Evolutionary conservation across 2,113 vertebrate species (phyloP).

Genomic region (Falco punctatus): DNA sequence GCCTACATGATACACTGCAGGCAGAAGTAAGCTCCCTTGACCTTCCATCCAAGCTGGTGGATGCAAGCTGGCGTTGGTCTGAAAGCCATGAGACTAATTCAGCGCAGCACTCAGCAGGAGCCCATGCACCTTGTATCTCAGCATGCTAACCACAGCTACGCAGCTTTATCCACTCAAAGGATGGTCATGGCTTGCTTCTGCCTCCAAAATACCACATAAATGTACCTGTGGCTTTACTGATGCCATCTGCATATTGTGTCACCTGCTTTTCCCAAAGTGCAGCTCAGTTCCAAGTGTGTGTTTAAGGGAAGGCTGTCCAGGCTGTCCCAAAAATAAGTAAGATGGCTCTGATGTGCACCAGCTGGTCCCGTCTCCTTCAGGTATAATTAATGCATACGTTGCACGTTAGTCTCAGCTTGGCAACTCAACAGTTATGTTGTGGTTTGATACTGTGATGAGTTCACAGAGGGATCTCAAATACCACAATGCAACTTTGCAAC

Average conservation of each 20-base stretch:
- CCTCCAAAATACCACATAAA: background rate
- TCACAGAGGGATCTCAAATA: background rate
- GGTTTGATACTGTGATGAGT: background rate
- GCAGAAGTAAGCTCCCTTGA: background rate
- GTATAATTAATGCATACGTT: background rate
- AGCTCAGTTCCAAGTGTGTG: background rate
- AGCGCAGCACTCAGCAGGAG: background rate
- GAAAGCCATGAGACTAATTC: background rate
- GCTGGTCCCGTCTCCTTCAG: background rate
- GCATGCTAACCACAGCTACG: accelerated
- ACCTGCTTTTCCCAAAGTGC: background rate
- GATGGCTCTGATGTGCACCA: background rate
- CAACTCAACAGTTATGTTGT: accelerated
- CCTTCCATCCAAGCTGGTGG: accelerated
- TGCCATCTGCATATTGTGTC: background rate
- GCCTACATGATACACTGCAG: background rate
- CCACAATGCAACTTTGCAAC: background rate
- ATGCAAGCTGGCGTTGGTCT: background rate
- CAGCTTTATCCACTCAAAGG: background rate
- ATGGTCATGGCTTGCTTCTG: background rate
- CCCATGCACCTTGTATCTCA: background rate
- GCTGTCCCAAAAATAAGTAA: background rate
- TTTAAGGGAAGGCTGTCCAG: background rate
- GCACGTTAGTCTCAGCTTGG: background rate
- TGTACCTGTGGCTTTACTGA: accelerated